Base-by-base conservation (phyloP, 2,888 invertebrate genomes). In the Spilosoma lubricipeda region DNA sequence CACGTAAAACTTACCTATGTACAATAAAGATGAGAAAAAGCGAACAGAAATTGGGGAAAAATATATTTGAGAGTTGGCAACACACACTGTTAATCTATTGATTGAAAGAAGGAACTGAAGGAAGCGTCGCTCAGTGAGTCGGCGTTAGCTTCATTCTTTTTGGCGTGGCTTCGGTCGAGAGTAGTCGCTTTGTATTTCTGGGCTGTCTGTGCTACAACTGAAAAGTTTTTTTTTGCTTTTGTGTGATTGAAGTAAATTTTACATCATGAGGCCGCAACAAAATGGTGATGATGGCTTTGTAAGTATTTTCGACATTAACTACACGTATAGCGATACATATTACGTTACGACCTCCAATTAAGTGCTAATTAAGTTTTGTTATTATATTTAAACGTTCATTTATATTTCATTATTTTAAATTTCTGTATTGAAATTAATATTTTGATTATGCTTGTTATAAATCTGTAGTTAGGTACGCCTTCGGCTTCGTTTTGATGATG, bases 251-350 rank as follows among this genome's bases (percentile, higher is more conserved):
- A 27, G 4, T 11, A 39, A n/a, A 30, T 67, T 48, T 66, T 27
- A 9, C 36, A 92, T 84, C 76, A 95, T 95, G 95, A 93, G 95
- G 82, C 95, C 95, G 66, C 95, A 95, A 69, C 95, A 95, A 88
- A 95, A 95, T 77, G 95, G 95, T 68, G 95, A 95, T 77, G 95
- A 95, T 80, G 94, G 94, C 66, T 95, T 91, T 90, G 95, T 95
- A 90, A 95, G 95, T 95, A 88, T 64, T 63, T 27, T 23, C 33
- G 18, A 63, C 4, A 27, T 45, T 18, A n/a, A 8, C 1, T 20
- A 33, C 3, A 33, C 33, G 33, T 33, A 33, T 33, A 33, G 3
- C 33, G 33, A 33, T 33, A n/a, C n/a, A n/a, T n/a, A 33, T 33
- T 3, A 33, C 33, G 27, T 27, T 39, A 67, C 1, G 18, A 27